Evolutionary conservation across 1,140 invertebrate genomes (phyloP).

Genomic region (Drosophila azteca): DNA sequence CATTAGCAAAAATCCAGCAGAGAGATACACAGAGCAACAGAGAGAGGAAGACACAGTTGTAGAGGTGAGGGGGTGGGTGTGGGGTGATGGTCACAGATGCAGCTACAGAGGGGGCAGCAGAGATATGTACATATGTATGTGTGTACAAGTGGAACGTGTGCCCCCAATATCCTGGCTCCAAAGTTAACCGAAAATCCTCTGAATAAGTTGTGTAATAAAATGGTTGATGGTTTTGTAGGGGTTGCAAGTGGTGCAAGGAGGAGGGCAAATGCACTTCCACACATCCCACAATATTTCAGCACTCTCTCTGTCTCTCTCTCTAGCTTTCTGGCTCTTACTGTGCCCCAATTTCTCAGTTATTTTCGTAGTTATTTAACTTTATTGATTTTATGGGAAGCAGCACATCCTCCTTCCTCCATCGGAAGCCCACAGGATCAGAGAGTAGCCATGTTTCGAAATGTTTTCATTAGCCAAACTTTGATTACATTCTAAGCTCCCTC

Average conservation of each 20-base stretch:
- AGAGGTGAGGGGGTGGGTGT: constrained; percentile 15
- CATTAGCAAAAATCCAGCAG: constrained; percentile 52
- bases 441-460: constrained; percentile 62
- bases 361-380: constrained; percentile 69
- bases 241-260: too few relatives aligned
- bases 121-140: too few relatives aligned
- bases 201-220: too few relatives aligned
- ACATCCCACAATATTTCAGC: too few relatives aligned
- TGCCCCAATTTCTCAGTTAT: constrained; percentile 69
- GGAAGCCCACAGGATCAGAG: constrained; percentile 1
- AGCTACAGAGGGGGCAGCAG: background rate
- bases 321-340: background rate
- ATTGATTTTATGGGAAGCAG: constrained; percentile 67
- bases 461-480: constrained; percentile 71
- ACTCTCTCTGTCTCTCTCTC: too few relatives aligned
- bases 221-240: too few relatives aligned
- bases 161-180: too few relatives aligned
- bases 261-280: too few relatives aligned
- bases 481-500: constrained; percentile 54
- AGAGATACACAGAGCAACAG: too few relatives aligned
- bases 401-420: constrained; percentile 1
- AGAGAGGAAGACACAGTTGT: too few relatives aligned
- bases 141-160: too few relatives aligned
- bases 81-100: constrained; percentile 19
- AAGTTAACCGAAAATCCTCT: too few relatives aligned